Percentiles rank a stretch among this genome's conserved stretches.
Conservation (phyloP, 2,888 invertebrate species). For the Cheilosia pagana region DNA sequence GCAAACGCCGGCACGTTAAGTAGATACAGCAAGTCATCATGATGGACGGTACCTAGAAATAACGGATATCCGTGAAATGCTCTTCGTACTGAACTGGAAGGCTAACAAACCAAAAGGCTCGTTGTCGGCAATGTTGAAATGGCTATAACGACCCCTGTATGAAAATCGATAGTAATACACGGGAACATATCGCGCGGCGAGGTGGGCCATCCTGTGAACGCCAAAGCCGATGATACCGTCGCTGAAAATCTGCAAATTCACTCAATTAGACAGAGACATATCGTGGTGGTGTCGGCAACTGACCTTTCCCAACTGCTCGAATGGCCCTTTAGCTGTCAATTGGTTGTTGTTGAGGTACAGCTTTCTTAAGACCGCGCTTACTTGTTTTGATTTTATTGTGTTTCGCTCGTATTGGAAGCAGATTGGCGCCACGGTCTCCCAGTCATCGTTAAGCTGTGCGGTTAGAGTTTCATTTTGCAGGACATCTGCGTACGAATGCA, state of each 20-base stretch:
- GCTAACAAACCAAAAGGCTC: conserved; percentile 83
- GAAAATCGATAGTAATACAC: conserved; percentile 87
- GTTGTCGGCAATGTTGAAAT: conserved; percentile 83
- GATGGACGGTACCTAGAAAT: conserved; percentile 83
- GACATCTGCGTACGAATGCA: conserved; percentile 81
- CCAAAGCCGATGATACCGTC: conserved; percentile 86
- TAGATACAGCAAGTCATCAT: conserved; percentile 84
- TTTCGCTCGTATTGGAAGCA: conserved; percentile 82
- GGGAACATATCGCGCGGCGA: conserved; percentile 85
- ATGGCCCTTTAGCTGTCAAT: conserved; percentile 71
- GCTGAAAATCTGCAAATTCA: conserved; percentile 82
- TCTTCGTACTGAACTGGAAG: not conserved
- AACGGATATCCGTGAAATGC: not conserved
- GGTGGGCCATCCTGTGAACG: conserved; percentile 85
- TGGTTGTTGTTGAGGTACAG: conserved; percentile 77
- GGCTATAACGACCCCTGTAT: conserved; percentile 86
- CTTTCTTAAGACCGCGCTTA: conserved; percentile 77
- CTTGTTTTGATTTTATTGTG: conserved; percentile 80
- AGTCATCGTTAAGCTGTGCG: conserved; percentile 78
- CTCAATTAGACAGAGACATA: not conserved
- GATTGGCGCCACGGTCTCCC: conserved; percentile 78
- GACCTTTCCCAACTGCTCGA: conserved; percentile 77
- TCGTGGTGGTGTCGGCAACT: not conserved
- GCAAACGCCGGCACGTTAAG: conserved; percentile 79
- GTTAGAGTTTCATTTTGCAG: conserved; percentile 84